These are phyloP conservation scores for Plectus sambesii DNA, from an alignment of 1,140 invertebrate species.

Conservation along the genomic window DNA sequence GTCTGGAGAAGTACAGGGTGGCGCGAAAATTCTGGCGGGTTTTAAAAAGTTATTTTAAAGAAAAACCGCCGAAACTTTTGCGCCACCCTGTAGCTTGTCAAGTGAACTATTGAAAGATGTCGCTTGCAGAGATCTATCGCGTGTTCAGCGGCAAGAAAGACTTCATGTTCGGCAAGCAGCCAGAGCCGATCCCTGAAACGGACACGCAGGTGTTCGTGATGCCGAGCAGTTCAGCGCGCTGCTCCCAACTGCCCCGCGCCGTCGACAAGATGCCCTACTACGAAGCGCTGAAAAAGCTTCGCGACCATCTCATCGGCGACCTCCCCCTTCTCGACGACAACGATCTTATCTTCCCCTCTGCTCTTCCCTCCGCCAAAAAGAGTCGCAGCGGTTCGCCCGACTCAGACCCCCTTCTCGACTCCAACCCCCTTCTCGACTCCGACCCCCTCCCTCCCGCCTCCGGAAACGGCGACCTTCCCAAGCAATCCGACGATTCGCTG, in stretches of 20 bases:
- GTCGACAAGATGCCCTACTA: slow-evolving; percentile 96
- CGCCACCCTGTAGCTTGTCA: no score
- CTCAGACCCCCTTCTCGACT: no score
- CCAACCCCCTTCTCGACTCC: no score
- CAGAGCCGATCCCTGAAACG: slow-evolving; percentile 77
- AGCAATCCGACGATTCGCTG: slow-evolving; percentile 27
- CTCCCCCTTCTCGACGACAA: slow-evolving; percentile 72
- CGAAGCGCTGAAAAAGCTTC: slow-evolving; percentile 78
- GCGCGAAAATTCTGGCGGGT: not conserved
- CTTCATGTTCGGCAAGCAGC: slow-evolving; percentile 87
- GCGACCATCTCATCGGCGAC: slow-evolving; percentile 86
- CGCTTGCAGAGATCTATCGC: slow-evolving; percentile 65
- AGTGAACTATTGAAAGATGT: slow-evolving; percentile 12
- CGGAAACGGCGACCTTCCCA: slow-evolving; percentile 32
- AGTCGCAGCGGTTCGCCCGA: no score
- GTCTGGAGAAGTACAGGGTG: no score
- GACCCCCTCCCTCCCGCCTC: no score
- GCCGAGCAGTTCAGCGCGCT: slow-evolving; percentile 89
- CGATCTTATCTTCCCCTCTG: slow-evolving; percentile 71
- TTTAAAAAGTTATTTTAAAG: slow-evolving; percentile 9
- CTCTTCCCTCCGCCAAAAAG: no score
- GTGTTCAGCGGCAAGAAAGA: slow-evolving; percentile 93
- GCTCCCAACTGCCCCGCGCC: slow-evolving; percentile 81
- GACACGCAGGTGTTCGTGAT: slow-evolving; percentile 94
- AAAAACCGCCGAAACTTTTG: no score